Base-by-base conservation (phyloP, 2,113 vertebrate species). In the Misgurnus anguillicaudatus region DNA sequence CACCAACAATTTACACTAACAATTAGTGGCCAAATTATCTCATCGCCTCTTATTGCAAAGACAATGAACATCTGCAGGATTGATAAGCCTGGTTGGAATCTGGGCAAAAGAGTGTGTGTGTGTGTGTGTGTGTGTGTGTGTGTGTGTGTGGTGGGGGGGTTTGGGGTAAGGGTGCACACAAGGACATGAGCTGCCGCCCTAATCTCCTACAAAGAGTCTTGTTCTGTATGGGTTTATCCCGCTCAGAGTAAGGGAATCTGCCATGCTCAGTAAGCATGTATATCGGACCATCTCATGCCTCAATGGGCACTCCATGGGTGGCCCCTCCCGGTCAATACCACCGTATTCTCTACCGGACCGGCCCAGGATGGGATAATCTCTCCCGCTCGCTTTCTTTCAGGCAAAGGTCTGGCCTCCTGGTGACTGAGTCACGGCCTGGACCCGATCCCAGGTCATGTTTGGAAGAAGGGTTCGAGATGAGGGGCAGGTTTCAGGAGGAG, bases 261-360 rank as follows among this genome's bases (percentile, higher is more conserved):
- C 85, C 90, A 88, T 78, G 90, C 89, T 88, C 87, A 89, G 87
- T 92, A 89, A 92, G 90, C 91, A 91, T 91, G 90, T 91, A 90
- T 91, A 92, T 90, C 86, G 89, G 90, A 80, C 90, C 89, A 78
- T 92, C 92, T 92, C 92, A 94, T 87, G 90, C 90, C 92, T 92
- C 89, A 86, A 85, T 92, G 91, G 87, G 87, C 6, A 39, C 93
- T 92, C 88, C 86, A 85, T 93, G 93, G 93, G 93, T 94, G 93
- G 92, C 48, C 87, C 88, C 88, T 80, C 69, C 31, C 85, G 90
- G 90, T 92, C 92, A 89, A 92, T 91, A 89, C 87, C 80, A 79
- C 86, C 80, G 76, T 87, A 87, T 87, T 90, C 89, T 87, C 89
- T 88, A 87, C 88, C 91, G 89, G 90, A 89, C 88, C 88, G 82